These are phyloP conservation scores for Augiades crinisus DNA, from an alignment of 2,888 invertebrate species.

Conservation along the genomic window DNA sequence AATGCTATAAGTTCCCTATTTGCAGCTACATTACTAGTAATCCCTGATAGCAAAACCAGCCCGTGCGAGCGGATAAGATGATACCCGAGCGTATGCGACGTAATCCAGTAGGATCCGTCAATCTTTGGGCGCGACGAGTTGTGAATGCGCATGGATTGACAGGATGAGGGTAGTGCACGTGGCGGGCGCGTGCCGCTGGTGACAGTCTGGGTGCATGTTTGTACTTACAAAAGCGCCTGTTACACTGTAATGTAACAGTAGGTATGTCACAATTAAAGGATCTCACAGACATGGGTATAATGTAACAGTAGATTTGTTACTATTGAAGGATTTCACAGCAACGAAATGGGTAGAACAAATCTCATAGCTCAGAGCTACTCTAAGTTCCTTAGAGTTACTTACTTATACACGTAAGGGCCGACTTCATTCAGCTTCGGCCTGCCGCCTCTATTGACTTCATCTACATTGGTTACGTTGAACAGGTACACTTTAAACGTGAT, in stretches of 20 bases:
- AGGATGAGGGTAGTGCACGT: conserved; percentile 70
- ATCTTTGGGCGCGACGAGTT: conserved; percentile 52
- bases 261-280: too few species aligned
- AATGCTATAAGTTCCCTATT: too few species aligned
- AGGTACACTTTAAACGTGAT: conserved; percentile 78
- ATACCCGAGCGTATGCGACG: conserved; percentile 28
- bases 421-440: conserved; percentile 80
- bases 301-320: too few species aligned
- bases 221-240: neutral
- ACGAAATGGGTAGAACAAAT: too few species aligned
- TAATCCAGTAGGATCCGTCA: conserved; percentile 70
- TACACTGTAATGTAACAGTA: conserved; percentile 8
- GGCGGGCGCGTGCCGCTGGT: conserved; percentile 58
- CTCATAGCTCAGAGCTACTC: too few species aligned
- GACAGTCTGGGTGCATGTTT: neutral
- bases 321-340: too few species aligned
- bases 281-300: too few species aligned
- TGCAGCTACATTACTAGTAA: neutral
- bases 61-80: neutral
- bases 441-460: conserved; percentile 73
- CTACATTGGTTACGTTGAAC: conserved; percentile 82
- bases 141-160: conserved; percentile 67
- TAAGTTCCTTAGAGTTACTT: too few species aligned
- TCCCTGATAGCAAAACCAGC: neutral
- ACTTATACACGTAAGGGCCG: conserved; percentile 85